Base-by-base conservation (phyloP, 2,113 vertebrate genomes). In the Cairina moschata region DNA sequence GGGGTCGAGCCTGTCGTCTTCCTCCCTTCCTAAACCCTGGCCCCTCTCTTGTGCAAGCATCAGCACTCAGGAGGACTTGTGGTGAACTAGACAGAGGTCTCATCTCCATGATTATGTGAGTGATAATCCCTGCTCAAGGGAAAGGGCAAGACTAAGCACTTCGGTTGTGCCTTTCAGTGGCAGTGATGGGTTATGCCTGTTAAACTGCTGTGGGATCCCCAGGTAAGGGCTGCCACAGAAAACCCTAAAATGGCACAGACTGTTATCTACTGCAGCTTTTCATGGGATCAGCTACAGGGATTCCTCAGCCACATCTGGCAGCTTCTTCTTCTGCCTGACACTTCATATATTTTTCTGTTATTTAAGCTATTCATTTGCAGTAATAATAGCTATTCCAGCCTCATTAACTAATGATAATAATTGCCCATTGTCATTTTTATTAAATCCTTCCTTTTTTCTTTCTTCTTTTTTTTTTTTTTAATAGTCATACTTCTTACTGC, bases 371-470 rank as follows among this genome's bases (percentile, higher is more conserved):
- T 81, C 36, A 54, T n/a, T 32, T 91, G 31, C 48, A 76, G 21
- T 75, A 88, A 75, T 82, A 82, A 88, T 29, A 71, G 20, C 54
- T 91, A 95, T 52, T 78, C 54, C 48, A 86, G 36, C 23, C 18
- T 82, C 72, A 55, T 82, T 76, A 76, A 68, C 63, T 69, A 91
- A 95, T 73, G 32, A 79, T 38, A 86, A 84, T 89, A 92, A 90
- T 66, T 91, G 32, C 23, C 46, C 76, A 58, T 74, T 95, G 28
- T 76, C 14, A 72, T 73, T 32, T 74, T 68, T 60, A 78, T 92
- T 88, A 88, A 67, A 88, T 65, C 25, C 9, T 4, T 56, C 42
- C 10, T 48, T 91, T 88, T 71, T 90, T 65, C 11, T 65, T 78
- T 89, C 75, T 23, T 74, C 89, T 58, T 83, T 2, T 13, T 40